Evolutionary conservation across 1,140 invertebrate species (phyloP).

Genomic region (Nebria ingens): DNA sequence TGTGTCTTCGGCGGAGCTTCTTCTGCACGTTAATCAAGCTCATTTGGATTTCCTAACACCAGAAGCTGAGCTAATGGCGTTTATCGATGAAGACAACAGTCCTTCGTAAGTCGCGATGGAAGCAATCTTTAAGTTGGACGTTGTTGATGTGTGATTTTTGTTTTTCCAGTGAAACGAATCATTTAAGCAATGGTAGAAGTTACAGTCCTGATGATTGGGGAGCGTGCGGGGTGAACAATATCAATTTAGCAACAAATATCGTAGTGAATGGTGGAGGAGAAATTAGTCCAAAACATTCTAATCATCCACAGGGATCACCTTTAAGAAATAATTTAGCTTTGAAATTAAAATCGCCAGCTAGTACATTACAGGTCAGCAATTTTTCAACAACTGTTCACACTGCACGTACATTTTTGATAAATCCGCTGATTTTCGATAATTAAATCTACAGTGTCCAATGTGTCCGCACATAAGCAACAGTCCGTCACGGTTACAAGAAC

Average conservation of each 20-base stretch:
- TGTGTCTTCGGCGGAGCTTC: constrained; percentile 59
- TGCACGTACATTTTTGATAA: background rate
- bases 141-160: no score
- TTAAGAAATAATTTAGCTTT: constrained; percentile 49
- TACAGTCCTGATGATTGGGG: constrained; percentile 1
- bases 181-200: constrained; percentile 15
- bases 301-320: constrained; percentile 49
- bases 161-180: constrained; percentile 16
- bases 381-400: background rate
- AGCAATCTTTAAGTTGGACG: no score
- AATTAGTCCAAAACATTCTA: constrained; percentile 27
- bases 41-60: constrained; percentile 70
- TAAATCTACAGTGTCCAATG: constrained; percentile 55
- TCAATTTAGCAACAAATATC: constrained; percentile 31
- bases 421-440: background rate
- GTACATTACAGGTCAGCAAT: constrained; percentile 28
- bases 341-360: constrained; percentile 46
- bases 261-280: constrained; percentile 32
- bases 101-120: constrained; percentile 50
- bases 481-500: constrained; percentile 64
- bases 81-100: constrained; percentile 48
- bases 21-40: constrained; percentile 66
- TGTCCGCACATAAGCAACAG: constrained; percentile 68
- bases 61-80: constrained; percentile 49
- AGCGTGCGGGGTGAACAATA: constrained; percentile 23